Evolutionary conservation across 1,140 invertebrate genomes (phyloP), one percentile per base, ranked within the genome.

Genomic region (Holcopasites calliopsidis): DNA sequence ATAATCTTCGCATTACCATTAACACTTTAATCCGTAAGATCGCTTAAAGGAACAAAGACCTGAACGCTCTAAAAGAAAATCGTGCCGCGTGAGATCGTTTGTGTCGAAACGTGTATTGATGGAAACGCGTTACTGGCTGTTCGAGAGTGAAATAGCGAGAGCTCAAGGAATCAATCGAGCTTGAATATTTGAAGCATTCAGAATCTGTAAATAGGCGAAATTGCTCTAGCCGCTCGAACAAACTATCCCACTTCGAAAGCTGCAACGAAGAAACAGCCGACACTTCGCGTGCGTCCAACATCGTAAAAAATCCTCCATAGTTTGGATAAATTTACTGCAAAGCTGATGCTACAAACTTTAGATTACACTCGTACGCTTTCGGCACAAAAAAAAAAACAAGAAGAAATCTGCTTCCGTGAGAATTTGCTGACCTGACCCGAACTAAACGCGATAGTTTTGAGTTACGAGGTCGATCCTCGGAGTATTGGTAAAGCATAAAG

Each of bases 201-300:
- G 61, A 73, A 73, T 66, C 71, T 55, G 71, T 73, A 66, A 65
- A 73, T 66, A 66, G 40, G 16, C 21, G 23, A 62, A 73, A 73
- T 65, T 55, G 61, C 61, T 3, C 26, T 31, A 26, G 13, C 38
- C 23, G 50, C 23, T 28, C 61, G 16, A 42, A 73, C 55, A 38
- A 73, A 73, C 58, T 28, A 64, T 65, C 47, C 13, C 11, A n/a
- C 57, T 7, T 10, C 33, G 23, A 49, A 50, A n/a, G n/a, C n/a
- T 61, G 42, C 33, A 8, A 31, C 18, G 31, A 7, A 23, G n/a
- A 47, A 50, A 50, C 57, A 26, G 42, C 21, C 33, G 18, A 31
- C 18, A 38, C 31, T n/a, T 44, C 40, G n/a, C 21, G 33, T 47
- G 21, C 68, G 42, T 28, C 31, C 60, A 49, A 49, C 42, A n/a